Evolutionary conservation across 2,888 invertebrate genomes (phyloP).

Genomic region (Ochropacha duplaris): DNA sequence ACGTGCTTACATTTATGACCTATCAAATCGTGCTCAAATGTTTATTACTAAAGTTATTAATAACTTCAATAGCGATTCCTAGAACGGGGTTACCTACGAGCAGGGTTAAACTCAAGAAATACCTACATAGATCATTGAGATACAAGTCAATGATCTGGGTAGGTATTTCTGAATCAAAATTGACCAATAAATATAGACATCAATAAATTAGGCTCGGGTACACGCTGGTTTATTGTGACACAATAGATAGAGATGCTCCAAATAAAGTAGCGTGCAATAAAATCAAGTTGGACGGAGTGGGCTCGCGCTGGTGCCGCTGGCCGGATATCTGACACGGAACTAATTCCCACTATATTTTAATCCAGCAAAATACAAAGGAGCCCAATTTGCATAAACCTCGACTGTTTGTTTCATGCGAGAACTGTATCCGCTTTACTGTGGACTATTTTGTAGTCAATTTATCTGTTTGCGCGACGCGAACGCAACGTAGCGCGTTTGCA

Average conservation of each 20-base stretch:
- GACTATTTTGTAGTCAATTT: conserved; percentile 74
- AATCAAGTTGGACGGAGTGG: conserved; percentile 64
- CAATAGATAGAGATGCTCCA: conserved; percentile 47
- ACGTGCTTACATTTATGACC: too few species aligned
- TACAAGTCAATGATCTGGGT: too few species aligned
- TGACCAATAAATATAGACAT: too few species aligned
- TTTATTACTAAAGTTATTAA: too few species aligned
- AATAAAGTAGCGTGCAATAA: conserved; percentile 65
- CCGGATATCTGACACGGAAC: conserved; percentile 79
- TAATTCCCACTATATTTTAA: conserved; percentile 82
- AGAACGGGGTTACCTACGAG: too few species aligned
- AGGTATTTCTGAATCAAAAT: too few species aligned
- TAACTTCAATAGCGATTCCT: too few species aligned
- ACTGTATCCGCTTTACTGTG: conserved; percentile 74
- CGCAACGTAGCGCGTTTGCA: conserved; percentile 36
- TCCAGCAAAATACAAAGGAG: conserved; percentile 80
- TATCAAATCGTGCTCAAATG: too few species aligned
- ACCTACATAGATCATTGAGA: too few species aligned
- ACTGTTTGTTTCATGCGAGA: conserved; percentile 78
- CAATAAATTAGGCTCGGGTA: neutral
- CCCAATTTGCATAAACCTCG: conserved; percentile 81
- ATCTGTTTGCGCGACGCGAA: conserved; percentile 61
- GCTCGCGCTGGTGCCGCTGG: conserved; percentile 51
- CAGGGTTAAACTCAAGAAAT: too few species aligned
- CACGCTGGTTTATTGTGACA: conserved; percentile 10